Conservation (phyloP, 2,113 vertebrate species). For the Coptodon rendalli region DNA sequence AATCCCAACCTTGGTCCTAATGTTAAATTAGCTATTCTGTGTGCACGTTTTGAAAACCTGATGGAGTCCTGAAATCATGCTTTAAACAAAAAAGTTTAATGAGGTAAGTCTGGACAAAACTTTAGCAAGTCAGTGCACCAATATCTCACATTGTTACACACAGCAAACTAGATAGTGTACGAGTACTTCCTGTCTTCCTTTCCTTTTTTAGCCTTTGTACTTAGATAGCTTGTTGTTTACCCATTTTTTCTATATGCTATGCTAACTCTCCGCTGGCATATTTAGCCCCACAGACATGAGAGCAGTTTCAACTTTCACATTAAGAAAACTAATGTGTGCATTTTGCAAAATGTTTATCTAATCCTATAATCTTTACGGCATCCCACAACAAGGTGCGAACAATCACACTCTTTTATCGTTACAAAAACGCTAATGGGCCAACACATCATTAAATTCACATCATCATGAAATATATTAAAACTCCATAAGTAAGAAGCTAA, state of each 20-base stretch:
- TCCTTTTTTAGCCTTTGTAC: background rate
- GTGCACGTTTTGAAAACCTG: background rate
- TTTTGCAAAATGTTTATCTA: background rate
- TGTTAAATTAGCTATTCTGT: background rate
- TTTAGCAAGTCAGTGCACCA: background rate
- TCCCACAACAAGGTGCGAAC: background rate
- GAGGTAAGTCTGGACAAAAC: background rate
- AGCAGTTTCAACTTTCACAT: background rate
- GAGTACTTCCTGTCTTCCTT: background rate
- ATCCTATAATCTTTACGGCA: background rate
- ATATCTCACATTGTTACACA: background rate
- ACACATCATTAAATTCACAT: background rate
- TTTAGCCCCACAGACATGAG: background rate
- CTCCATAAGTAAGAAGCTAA: constrained; percentile 29
- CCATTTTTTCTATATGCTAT: background rate
- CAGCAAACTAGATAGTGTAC: background rate
- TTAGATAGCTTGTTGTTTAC: background rate
- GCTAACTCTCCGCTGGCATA: background rate
- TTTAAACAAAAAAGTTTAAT: background rate
- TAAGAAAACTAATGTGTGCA: background rate
- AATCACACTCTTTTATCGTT: background rate
- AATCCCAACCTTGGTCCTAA: background rate
- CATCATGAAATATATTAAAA: constrained; percentile 22
- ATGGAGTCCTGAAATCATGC: background rate
- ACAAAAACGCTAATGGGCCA: constrained; percentile 1